These are phyloP conservation scores for Scrobipalpa costella DNA, from an alignment of 2,888 invertebrate genomes.

Conservation along the genomic window DNA sequence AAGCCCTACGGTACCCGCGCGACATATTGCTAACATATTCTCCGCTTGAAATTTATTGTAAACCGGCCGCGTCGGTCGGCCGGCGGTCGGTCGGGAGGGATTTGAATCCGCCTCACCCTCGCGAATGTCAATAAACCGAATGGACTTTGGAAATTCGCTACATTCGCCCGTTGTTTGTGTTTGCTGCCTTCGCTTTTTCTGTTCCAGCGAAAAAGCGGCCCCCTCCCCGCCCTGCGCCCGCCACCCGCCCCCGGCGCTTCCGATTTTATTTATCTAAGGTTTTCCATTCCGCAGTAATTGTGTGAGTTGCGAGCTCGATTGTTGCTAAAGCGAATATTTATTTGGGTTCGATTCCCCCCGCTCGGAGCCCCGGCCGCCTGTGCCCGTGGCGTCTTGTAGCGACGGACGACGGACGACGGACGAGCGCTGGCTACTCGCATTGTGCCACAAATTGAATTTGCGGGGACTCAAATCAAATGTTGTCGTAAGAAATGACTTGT, in stretches of 20 bases:
- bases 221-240: conserved; percentile 33
- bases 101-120: conserved; percentile 58
- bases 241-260: conserved; percentile 54
- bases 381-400: conserved; percentile 28
- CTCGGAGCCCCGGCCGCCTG: conserved; percentile 25
- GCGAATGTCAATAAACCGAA: conserved; percentile 74
- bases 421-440: conserved; percentile 41
- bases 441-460: conserved; percentile 76
- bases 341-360: conserved; percentile 69
- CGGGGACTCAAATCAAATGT: conserved; percentile 71
- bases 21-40: conserved; percentile 79
- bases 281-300: conserved; percentile 78
- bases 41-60: conserved; percentile 77
- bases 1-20: conserved; percentile 38
- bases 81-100: conserved; percentile 45
- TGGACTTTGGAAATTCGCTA: conserved; percentile 77
- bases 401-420: conserved; percentile 28
- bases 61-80: conserved; percentile 60
- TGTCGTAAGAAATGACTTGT: conserved; percentile 72
- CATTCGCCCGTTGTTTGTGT: conserved; percentile 74
- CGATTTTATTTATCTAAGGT: conserved; percentile 79
- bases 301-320: conserved; percentile 75
- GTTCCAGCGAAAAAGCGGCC: conserved; percentile 55
- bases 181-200: conserved; percentile 72
- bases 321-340: conserved; percentile 79